A percentile compares a stretch with the other conserved stretches of the same genome.
Evolutionary conservation across 2,888 invertebrate genomes (phyloP).

Genomic region (Macropis europaea): DNA sequence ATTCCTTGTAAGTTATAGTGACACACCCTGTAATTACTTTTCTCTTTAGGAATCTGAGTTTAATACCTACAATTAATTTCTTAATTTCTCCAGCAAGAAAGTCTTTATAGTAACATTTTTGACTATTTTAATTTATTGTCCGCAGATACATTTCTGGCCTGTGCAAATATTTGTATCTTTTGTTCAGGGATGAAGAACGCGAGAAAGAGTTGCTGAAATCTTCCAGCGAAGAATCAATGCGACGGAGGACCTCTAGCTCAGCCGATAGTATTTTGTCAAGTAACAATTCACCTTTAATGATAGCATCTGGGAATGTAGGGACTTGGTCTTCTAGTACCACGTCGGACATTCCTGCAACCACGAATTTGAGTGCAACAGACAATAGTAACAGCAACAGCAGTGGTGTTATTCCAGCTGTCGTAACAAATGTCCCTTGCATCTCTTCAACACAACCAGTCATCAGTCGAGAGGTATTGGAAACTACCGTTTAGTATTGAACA

Average conservation of each 20-base stretch:
- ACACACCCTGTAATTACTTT: too few relatives aligned
- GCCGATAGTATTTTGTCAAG: conserved; percentile 83
- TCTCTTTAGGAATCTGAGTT: too few relatives aligned
- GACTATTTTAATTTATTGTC: background rate
- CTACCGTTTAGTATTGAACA: conserved; percentile 82
- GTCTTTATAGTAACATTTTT: too few relatives aligned
- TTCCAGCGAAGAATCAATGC: conserved; percentile 84
- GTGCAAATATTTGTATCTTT: conserved; percentile 5
- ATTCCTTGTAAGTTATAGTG: too few relatives aligned
- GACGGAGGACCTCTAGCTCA: conserved; percentile 83
- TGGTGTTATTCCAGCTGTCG: conserved; percentile 75
- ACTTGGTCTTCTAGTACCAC: conserved; percentile 78
- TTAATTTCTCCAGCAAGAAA: too few relatives aligned
- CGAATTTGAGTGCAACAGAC: conserved; percentile 64
- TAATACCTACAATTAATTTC: too few relatives aligned
- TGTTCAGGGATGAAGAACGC: conserved; percentile 84
- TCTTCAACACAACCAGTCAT: conserved; percentile 77
- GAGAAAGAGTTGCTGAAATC: conserved; percentile 84
- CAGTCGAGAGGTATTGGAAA: conserved; percentile 86
- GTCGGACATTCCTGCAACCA: conserved; percentile 68
- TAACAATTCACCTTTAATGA: conserved; percentile 79
- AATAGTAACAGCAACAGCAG: conserved; percentile 63
- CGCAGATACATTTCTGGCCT: background rate
- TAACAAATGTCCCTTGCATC: conserved; percentile 74
- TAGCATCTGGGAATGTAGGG: conserved; percentile 73